Conservation (phyloP, 2,797 vertebrate genomes). For the Hemibagrus guttatus region DNA sequence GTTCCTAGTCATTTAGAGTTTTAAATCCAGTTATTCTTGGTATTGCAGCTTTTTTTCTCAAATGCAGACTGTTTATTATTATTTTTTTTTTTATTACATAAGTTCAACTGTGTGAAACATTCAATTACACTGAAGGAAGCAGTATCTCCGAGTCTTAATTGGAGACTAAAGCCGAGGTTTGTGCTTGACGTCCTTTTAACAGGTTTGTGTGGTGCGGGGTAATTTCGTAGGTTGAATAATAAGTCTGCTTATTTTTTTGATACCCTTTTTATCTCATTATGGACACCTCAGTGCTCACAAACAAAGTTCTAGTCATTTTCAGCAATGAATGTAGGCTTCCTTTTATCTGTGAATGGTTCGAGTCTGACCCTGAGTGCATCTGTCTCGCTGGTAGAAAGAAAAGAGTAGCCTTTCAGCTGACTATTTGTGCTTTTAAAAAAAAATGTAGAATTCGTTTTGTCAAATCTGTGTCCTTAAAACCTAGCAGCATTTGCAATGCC, state of each 20-base stretch:
- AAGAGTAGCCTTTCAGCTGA: neutral
- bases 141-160: slow-evolving; percentile 21
- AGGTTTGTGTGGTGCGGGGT: neutral
- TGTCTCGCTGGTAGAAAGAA: slow-evolving; percentile 8
- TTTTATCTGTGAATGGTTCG: slow-evolving; percentile 25
- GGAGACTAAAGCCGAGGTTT: neutral
- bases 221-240: neutral
- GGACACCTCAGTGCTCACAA: neutral
- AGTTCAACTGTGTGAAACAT: neutral
- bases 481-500: neutral
- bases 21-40: slow-evolving; percentile 49
- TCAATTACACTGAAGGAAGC: neutral
- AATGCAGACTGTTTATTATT: neutral
- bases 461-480: neutral
- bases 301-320: neutral
- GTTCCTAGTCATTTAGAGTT: neutral
- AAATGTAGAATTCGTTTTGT: neutral
- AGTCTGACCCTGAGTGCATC: slow-evolving; percentile 18
- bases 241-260: neutral
- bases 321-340: neutral
- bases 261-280: neutral
- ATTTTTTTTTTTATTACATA: slow-evolving; percentile 25
- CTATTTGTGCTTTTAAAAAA: neutral
- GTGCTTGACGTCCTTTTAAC: neutral
- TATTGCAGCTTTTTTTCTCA: slow-evolving; percentile 35